A percentile compares a stretch with the other conserved stretches of the same genome.
Conservation (phyloP, 2,888 invertebrate species). For the Caenorhabditis imperialis region DNA sequence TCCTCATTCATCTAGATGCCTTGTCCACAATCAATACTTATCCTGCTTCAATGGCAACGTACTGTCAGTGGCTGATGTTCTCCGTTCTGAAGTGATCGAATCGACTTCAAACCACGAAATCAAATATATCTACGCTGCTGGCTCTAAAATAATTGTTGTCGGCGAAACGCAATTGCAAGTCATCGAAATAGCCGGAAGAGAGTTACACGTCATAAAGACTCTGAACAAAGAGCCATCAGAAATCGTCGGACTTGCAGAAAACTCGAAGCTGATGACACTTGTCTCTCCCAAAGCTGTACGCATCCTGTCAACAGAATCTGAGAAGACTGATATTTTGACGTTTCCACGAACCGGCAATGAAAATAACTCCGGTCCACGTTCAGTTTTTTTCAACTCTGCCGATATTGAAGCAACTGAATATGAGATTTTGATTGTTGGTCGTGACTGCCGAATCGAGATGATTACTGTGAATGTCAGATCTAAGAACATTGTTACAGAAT, state of each 20-base stretch:
- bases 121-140: not conserved
- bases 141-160: constrained; percentile 1
- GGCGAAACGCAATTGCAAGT: constrained; percentile 4
- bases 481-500: constrained; percentile 56
- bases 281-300: constrained; percentile 3
- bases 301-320: constrained; percentile 12
- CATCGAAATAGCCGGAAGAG: constrained; percentile 6
- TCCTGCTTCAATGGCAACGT: constrained; percentile 9
- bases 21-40: not conserved
- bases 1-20: constrained; percentile 25
- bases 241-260: constrained; percentile 6
- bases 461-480: constrained; percentile 46
- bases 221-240: constrained; percentile 6
- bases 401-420: constrained; percentile 23
- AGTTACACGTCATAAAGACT: constrained; percentile 1
- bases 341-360: not conserved
- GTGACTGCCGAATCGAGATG: constrained; percentile 68
- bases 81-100: constrained; percentile 7
- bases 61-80: constrained; percentile 3
- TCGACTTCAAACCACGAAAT: constrained; percentile 4
- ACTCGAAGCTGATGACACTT: not conserved
- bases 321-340: not conserved
- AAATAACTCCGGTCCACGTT: constrained; percentile 5
- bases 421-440: constrained; percentile 51
- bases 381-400: constrained; percentile 7